A percentile compares a stretch with the other conserved stretches of the same genome.
Conservation (phyloP, 2,888 invertebrate genomes). For the Philereme vetulata region DNA sequence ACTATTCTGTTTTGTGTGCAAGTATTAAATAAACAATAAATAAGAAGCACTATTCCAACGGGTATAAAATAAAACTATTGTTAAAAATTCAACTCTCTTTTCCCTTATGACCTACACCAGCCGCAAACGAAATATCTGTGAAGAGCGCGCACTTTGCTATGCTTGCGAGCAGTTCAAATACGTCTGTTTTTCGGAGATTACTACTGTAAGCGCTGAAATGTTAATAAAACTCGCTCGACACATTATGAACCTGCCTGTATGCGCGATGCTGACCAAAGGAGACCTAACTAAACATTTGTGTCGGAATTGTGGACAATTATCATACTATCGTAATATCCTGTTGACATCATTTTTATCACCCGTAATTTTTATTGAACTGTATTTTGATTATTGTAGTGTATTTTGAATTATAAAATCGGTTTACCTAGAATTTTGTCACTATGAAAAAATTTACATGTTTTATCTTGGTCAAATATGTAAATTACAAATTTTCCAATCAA, state of each 20-base stretch:
- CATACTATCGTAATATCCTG: not conserved
- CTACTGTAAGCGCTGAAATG: slow-evolving; percentile 38
- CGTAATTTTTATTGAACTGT: too few relatives aligned
- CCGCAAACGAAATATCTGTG: slow-evolving; percentile 49
- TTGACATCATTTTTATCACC: too few relatives aligned
- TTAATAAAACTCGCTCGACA: slow-evolving; percentile 45
- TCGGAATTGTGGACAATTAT: slow-evolving; percentile 10
- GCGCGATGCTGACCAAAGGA: slow-evolving; percentile 19
- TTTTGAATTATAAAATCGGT: too few relatives aligned
- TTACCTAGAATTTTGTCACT: too few relatives aligned
- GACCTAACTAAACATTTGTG: slow-evolving; percentile 26
- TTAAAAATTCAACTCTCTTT: not conserved
- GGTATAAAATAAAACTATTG: not conserved
- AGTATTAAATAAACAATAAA: too few relatives aligned
- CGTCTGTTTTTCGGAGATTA: slow-evolving; percentile 58
- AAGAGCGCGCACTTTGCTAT: slow-evolving; percentile 60
- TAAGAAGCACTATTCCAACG: too few relatives aligned
- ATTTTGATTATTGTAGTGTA: too few relatives aligned
- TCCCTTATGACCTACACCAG: slow-evolving; percentile 38
- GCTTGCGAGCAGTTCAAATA: slow-evolving; percentile 51
- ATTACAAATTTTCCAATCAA: too few relatives aligned
- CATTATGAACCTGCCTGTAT: slow-evolving; percentile 33
- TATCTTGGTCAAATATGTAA: too few relatives aligned
- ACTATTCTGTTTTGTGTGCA: too few relatives aligned
- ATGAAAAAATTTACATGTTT: too few relatives aligned